Base-by-base conservation (phyloP, 2,797 vertebrate genomes). In the Megaceryle alcyon region DNA sequence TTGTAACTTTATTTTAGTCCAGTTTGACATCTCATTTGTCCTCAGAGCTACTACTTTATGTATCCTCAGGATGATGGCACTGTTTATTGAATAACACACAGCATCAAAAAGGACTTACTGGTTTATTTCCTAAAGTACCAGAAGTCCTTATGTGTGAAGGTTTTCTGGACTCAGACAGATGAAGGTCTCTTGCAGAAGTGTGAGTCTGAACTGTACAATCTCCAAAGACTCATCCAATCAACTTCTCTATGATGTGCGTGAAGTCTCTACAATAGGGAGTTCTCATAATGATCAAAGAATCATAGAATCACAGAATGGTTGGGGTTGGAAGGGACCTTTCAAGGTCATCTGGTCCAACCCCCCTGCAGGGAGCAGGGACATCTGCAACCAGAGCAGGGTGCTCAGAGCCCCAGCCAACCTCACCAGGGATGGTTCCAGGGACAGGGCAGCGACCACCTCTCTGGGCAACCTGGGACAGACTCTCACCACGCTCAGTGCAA, bases 91-190 rank as follows among this genome's bases (percentile, higher is more conserved):
- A 82, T 93, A 96, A 89, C 25, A 53, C 7, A 53, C 53, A 48
- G 29, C 57, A 14, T 39, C 29, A 35, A 46, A 77, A 82, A 92
- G 65, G 81, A 68, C 8, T 75, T 80, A 31, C 2, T 86, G 41
- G 9, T 53, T 82, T 79, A 25, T 93, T 68, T 86, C 90, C 65
- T 72, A 68, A 51, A 95, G 82, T 88, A 95, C 86, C 82, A 90
- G 28, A 8, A 31, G 16, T 53, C 56, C 51, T 66, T 39, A 4
- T 0, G 0, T 6, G 5, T 26, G 37, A 5, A 70, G 8, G 9
- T 26, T 83, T 59, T 73, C 39, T 21, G 51, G 11, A 7, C 14
- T 61, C 33, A 19, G 22, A 39, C 0, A 49, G 12, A 7, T 33
- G 25, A 83, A 86, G 3, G 5, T 56, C 7, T 46, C 46, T 41